Conservation (phyloP, 2,113 vertebrate species). For the Poeciliopsis retropinna region DNA sequence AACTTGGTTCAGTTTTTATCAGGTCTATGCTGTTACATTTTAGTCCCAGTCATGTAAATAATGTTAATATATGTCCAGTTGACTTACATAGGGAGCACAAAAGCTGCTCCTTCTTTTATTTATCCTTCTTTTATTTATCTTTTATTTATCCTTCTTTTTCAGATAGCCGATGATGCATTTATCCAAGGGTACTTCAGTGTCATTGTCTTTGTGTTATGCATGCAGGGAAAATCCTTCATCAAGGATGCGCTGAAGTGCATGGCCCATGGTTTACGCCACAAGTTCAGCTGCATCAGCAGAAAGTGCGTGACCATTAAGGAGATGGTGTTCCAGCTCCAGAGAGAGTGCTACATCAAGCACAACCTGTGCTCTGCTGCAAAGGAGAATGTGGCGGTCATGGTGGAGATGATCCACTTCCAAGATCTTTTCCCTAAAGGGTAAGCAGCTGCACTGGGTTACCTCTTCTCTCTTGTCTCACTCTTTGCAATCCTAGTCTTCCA, state of each 20-base stretch:
- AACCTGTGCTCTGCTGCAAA: conserved; percentile 95
- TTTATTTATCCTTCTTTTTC: too few species aligned
- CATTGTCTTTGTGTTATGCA: conserved; percentile 41
- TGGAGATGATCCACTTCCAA: conserved; percentile 99
- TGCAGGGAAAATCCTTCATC: conserved; percentile 98
- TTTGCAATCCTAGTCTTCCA: not conserved
- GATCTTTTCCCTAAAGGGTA: conserved; percentile 96
- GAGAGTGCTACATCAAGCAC: conserved; percentile 96
- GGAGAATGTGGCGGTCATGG: conserved; percentile 94
- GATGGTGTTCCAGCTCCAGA: conserved; percentile 97
- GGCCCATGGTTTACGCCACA: conserved; percentile 94
- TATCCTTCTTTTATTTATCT: too few species aligned
- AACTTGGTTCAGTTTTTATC: too few species aligned
- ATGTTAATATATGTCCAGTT: too few species aligned
- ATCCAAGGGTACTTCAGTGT: not conserved
- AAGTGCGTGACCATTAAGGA: conserved; percentile 98
- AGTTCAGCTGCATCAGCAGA: conserved; percentile 98
- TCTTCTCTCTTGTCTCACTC: conserved; percentile 5
- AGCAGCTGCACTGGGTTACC: conserved; percentile 65
- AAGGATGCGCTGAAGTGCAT: conserved; percentile 98
- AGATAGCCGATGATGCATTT: not conserved
- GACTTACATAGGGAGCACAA: too few species aligned
- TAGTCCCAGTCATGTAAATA: too few species aligned
- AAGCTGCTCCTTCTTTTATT: too few species aligned
- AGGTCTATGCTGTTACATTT: too few species aligned